Conservation (phyloP, 1,140 invertebrate species). For the Phortica variegata region DNA sequence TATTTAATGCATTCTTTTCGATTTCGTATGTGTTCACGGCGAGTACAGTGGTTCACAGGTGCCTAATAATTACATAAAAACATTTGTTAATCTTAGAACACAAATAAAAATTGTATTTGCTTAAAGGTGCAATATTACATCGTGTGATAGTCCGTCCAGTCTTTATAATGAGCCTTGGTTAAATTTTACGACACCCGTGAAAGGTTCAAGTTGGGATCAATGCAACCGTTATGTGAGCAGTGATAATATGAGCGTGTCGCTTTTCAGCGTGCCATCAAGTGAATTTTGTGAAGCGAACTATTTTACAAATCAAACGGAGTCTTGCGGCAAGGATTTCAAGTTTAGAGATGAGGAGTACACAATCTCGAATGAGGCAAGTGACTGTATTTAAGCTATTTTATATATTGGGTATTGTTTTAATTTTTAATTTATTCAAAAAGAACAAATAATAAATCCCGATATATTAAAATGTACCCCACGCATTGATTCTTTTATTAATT, state of each 20-base stretch:
- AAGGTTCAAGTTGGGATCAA: slow-evolving; percentile 54
- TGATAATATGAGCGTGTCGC: not conserved
- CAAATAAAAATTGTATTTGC: no score
- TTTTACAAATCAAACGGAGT: slow-evolving; percentile 45
- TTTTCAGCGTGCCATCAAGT: slow-evolving; percentile 13
- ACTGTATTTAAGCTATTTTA: not conserved
- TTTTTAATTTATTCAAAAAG: no score
- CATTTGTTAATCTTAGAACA: slow-evolving; percentile 60
- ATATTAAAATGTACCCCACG: not conserved
- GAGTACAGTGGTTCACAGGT: slow-evolving; percentile 64
- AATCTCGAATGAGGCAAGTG: slow-evolving; percentile 44
- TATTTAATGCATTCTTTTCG: slow-evolving; percentile 60
- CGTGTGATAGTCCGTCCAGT: slow-evolving; percentile 60
- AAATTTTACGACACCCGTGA: slow-evolving; percentile 58
- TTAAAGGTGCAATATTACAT: slow-evolving; percentile 65
- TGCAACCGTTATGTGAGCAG: slow-evolving; percentile 57
- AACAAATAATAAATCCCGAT: no score
- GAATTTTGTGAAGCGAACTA: slow-evolving; percentile 28
- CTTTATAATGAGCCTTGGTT: slow-evolving; percentile 61
- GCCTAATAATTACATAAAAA: slow-evolving; percentile 37
- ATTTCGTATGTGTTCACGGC: slow-evolving; percentile 64
- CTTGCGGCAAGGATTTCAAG: slow-evolving; percentile 36
- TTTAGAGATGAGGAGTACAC: slow-evolving; percentile 42
- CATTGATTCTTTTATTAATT: not conserved
- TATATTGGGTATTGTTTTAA: no score